Evolutionary conservation across 2,113 vertebrate species (phyloP), one percentile per base, ranked within the genome.

Genomic region (Leptobrachium leishanense): DNA sequence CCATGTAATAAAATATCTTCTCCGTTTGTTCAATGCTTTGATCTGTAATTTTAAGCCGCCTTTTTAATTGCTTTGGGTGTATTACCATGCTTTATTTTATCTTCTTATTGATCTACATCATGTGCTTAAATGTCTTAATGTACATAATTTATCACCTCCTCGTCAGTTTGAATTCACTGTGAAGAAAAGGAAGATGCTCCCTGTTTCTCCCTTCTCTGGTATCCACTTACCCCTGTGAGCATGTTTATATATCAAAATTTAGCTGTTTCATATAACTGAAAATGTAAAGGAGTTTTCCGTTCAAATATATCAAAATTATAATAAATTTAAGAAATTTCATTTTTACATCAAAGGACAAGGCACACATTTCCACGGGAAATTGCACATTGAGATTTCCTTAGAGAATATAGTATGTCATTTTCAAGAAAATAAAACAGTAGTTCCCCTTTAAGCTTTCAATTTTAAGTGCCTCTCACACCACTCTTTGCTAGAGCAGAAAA

Each of bases 111-210:
- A 80, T 80, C 63, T 74, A 73, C 70, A 67, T 67, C 40, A 68
- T 80, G 70, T 57, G 57, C 71, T 80, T 73, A 74, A 73, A 80
- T 80, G 66, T 73, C 77, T 73, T 41, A 80, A 80, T 67, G 63
- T 74, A 80, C 63, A 80, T 80, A 67, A 74, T 80, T 80, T 73
- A 80, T 80, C 53, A 80, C 46, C 64, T 67, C 70, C 70, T 68
- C 71, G 69, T 71, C 76, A 73, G 67, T 63, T 72, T 74, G 46
- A 80, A 74, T 68, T 66, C 39, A 12, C 63, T 73, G 50, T 73
- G 50, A 79, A 55, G 72, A 55, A 53, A 44, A 73, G 46, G 59
- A 42, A 67, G 46, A 44, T 10, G 50, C 20, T 31, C 20, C 20
- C 13, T 55, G 20, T 79, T 43, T 72, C 55, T 54, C 46, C 50